Evolutionary conservation across 2,888 invertebrate genomes (phyloP), one percentile per base, ranked within the genome.

Genomic region (Apotomis capreana): DNA sequence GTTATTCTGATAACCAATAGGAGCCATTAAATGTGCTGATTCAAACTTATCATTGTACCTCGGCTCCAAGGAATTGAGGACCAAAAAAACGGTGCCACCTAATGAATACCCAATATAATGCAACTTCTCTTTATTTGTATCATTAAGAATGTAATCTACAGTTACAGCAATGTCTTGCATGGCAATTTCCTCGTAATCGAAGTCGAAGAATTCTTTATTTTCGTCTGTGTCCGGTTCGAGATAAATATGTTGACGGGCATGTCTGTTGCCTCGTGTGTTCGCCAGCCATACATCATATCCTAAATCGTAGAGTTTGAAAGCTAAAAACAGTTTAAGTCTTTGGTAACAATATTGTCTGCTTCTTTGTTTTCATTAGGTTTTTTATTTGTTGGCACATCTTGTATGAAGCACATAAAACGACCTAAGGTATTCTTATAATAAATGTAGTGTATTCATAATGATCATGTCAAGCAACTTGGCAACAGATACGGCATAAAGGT

Each of bases 281-380:
- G 96, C 97, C 81, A 98, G 82, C 98, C 98, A 98, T 0, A 96
- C 95, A 80, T 96, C 96, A 78, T 95, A 96, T 0, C 96, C 96
- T 26, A 89, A 88, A 76, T 96, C 95, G 0, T 95, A 94, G 59
- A 96, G 91, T 82, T 95, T 94, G 89, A 94, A 96, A 78, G 89
- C 97, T 97, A 79, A 0, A 77, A 81, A 44, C 40, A 54, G 10
- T 2, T 54, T 52, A 10, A 10, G 3, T 52, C 1, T 8, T 13
- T 26, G 1, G 5, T 0, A 12, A 12, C 12, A 49, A 15, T 4
- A n/a, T 6, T 4, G 40, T 40, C 40, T 40, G 40, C 6, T 40
- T 40, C 6, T 40, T 40, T 6, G 3, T 40, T 40, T 40, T 6
- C 40, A 40, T 5, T 6, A 3, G 5, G 5, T 40, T 40, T 6